phyloP scores from a whole-genome alignment of 2,113 vertebrate genomes.

The Anguilla japonica region DNA sequence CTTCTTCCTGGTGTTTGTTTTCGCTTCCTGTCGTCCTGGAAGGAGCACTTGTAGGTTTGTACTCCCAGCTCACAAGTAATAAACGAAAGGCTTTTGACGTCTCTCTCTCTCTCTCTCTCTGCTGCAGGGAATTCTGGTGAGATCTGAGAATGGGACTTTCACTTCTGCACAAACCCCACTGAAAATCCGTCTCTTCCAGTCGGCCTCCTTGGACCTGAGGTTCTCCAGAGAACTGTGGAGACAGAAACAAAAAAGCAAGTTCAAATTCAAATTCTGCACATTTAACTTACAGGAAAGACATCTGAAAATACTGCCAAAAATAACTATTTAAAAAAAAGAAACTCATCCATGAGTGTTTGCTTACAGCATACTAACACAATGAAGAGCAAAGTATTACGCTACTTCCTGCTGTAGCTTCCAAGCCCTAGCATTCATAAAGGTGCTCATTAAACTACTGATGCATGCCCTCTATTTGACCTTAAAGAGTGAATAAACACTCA shows the following conservation, averaged over 20 bases:
- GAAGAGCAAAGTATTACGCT: background rate
- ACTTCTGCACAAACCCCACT: slow-evolving; percentile 42
- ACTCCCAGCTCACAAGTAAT: slow-evolving; percentile 37
- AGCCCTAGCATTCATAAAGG: background rate
- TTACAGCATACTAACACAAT: background rate
- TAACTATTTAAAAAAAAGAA: background rate
- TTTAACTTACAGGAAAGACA: background rate
- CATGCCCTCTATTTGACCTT: background rate
- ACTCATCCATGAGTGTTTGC: background rate
- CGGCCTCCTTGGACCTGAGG: slow-evolving; percentile 44
- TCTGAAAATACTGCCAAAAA: background rate
- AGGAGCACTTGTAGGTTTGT: slow-evolving; percentile 20
- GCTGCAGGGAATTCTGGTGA: slow-evolving; percentile 27
- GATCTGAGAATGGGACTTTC: slow-evolving; percentile 42
- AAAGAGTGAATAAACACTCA: background rate
- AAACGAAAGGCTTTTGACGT: slow-evolving; percentile 22
- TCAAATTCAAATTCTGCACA: slow-evolving; percentile 20
- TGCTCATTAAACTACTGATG: background rate
- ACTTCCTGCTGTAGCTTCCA: background rate
- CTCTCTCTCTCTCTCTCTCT: slow-evolving; percentile 9
- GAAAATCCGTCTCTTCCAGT: slow-evolving; percentile 40
- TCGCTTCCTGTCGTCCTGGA: slow-evolving; percentile 19
- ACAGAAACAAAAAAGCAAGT: slow-evolving; percentile 32
- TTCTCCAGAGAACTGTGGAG: slow-evolving; percentile 42
- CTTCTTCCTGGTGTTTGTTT: slow-evolving; percentile 37